A percentile compares a stretch with the other conserved stretches of the same genome.
These are phyloP conservation scores for Triops longicaudatus DNA, from an alignment of 1,140 invertebrate genomes.

Conservation along the genomic window DNA sequence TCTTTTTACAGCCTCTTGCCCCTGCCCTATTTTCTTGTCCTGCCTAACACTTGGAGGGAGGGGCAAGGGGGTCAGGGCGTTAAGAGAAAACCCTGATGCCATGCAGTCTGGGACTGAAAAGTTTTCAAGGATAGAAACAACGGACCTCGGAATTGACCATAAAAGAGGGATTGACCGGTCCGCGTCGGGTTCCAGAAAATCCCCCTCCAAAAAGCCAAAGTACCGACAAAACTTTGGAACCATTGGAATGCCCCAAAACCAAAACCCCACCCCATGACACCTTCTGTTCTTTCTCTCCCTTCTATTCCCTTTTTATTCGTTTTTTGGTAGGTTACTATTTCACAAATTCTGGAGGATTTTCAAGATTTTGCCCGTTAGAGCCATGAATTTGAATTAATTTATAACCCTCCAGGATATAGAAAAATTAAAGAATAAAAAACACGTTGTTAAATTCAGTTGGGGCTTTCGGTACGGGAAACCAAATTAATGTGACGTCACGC, in stretches of 20 bases:
- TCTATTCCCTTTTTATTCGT: neutral
- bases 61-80: neutral
- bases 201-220: constrained; percentile 4
- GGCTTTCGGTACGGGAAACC: too few species aligned
- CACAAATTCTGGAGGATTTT: neutral
- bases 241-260: neutral
- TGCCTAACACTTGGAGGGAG: neutral
- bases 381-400: neutral
- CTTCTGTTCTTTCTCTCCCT: neutral
- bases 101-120: neutral
- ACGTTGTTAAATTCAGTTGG: too few species aligned
- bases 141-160: neutral
- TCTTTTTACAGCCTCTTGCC: constrained; percentile 3
- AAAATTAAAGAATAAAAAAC: neutral
- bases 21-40: neutral
- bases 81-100: constrained; percentile 4
- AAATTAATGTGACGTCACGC: neutral
- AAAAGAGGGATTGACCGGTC: constrained; percentile 4
- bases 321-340: neutral
- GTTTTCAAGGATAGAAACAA: constrained; percentile 2
- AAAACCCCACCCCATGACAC: constrained; percentile 3
- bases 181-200: neutral
- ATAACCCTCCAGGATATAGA: neutral
- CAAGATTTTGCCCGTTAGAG: too few species aligned
- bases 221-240: neutral